phyloP scores from a whole-genome alignment of 2,113 vertebrate species.

The Phaethon lepturus region DNA sequence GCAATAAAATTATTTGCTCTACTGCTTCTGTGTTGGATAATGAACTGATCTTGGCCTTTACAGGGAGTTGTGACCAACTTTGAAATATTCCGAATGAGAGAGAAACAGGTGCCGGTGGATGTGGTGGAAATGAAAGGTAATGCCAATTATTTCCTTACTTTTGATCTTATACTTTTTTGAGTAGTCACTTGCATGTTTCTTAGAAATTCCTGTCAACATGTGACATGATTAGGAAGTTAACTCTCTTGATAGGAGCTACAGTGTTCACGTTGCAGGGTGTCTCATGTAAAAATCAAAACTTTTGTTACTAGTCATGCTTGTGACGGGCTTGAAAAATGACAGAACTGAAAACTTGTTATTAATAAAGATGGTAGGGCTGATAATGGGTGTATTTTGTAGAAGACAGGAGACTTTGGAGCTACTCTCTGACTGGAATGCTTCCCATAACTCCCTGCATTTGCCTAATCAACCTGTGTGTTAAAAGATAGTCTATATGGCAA shows the following conservation, averaged over 20 bases:
- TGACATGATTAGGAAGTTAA: neutral
- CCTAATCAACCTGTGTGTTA: neutral
- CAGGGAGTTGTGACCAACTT: constrained; percentile 99
- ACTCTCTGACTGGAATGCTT: neutral
- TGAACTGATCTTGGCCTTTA: neutral
- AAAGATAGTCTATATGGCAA: neutral
- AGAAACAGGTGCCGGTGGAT: constrained; percentile 98
- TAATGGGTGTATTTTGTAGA: neutral
- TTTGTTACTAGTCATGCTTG: neutral
- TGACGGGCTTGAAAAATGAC: neutral
- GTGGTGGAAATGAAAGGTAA: constrained; percentile 99
- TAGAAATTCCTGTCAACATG: neutral
- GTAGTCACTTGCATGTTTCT: neutral
- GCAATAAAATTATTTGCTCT: neutral
- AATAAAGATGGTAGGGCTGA: neutral
- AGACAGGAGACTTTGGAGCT: neutral
- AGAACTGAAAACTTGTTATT: neutral
- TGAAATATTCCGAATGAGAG: constrained; percentile 99
- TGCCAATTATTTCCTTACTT: neutral
- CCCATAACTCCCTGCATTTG: neutral
- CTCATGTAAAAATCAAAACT: neutral
- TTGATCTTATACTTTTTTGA: neutral
- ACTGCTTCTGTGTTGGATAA: neutral
- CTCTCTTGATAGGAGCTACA: neutral
- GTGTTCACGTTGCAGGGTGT: neutral